Conservation (phyloP, 2,113 vertebrate genomes). For the Corythaixoides concolor region DNA sequence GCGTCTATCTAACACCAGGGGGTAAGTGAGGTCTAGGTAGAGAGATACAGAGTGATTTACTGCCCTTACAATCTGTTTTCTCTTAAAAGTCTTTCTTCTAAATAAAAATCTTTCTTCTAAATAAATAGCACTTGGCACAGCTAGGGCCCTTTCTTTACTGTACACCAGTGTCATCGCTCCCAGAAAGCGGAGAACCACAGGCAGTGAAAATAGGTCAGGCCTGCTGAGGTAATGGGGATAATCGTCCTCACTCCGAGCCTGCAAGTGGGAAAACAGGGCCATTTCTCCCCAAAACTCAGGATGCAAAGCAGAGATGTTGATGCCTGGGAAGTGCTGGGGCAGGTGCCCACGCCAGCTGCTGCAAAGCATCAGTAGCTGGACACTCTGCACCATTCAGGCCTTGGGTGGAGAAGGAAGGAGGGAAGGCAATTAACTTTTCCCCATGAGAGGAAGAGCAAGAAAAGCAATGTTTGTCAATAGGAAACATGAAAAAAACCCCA, state of each 20-base stretch:
- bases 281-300: neutral
- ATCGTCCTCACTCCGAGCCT: neutral
- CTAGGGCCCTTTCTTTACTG: neutral
- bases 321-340: neutral
- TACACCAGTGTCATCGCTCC: neutral
- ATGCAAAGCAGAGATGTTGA: neutral
- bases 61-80: neutral
- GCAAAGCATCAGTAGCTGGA: neutral
- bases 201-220: neutral
- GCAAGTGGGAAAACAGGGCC: neutral
- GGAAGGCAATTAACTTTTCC: neutral
- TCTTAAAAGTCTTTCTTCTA: neutral
- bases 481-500: neutral
- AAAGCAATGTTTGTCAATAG: neutral
- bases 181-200: neutral
- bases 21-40: neutral
- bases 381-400: fast-evolving
- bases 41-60: neutral
- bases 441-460: neutral
- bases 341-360: neutral
- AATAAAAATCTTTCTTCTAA: neutral
- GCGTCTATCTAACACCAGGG: neutral
- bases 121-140: neutral
- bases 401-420: neutral
- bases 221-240: neutral